Base-by-base conservation (phyloP, 2,888 invertebrate genomes). In the Apomyelois bistriatella region DNA sequence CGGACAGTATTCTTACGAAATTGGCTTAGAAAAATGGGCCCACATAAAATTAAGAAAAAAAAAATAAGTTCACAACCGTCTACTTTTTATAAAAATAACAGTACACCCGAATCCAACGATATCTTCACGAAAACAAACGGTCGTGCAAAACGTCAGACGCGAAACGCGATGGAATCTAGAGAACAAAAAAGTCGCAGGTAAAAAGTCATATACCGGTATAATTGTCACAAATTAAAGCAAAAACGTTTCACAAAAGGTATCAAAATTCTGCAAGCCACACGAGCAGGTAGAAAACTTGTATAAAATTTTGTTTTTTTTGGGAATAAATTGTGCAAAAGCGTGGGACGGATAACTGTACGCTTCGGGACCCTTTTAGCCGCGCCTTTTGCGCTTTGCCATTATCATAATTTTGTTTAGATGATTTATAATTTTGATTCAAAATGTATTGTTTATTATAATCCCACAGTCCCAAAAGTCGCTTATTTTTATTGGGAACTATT, bases 221-320 rank as follows among this genome's bases (percentile, higher is more conserved):
- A 89, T 89, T 90, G 89, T 89, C 90, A 90, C 90, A 90, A 90
- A 90, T 90, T 89, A 85, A 89, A 76, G 88, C 89, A 90, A 90
- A 90, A 89, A 77, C 57, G 17, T 63, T 70, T 71, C 76, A 88
- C 87, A 88, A 89, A 85, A 82, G 88, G 79, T 88, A 89, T 89
- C 89, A 87, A 87, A 85, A 90, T 85, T 85, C 88, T 88, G 90
- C 89, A 89, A 89, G 90, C 87, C 89, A 89, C 90, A 90, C 89
- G 89, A 85, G 87, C 90, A 90, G 90, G 90, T 90, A 90, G 83
- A 76, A 64, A 73, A 71, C 22, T 72, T 64, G 65, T 82, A 80
- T 82, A 82, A 82, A 82, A 77, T 82, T 72, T 58, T 53, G 59
- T 65, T 68, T 76, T n/a, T 85, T 88, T 82, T 79, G 64, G 65